Conservation (phyloP, 1,140 invertebrate species). For the Anadara kagoshimensis region DNA sequence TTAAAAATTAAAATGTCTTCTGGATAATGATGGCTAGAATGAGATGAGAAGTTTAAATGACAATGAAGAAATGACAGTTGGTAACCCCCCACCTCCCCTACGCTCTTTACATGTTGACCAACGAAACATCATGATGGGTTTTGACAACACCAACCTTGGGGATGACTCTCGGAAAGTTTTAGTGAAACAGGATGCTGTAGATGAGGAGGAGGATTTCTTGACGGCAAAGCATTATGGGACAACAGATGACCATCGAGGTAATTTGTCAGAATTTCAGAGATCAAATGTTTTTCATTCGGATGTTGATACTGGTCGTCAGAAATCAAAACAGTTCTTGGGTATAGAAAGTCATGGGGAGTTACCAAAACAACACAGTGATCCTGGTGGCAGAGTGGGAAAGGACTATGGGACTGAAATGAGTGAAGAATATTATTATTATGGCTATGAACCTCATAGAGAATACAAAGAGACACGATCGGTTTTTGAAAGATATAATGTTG, state of each 20-base stretch:
- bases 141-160: slow-evolving; percentile 19
- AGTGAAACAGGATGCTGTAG: slow-evolving; percentile 38
- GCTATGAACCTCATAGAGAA: slow-evolving; percentile 29
- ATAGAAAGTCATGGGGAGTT: slow-evolving; percentile 25
- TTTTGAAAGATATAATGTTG: slow-evolving; percentile 42
- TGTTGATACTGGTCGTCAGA: no score
- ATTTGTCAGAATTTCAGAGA: not conserved
- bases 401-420: slow-evolving; percentile 31
- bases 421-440: slow-evolving; percentile 17
- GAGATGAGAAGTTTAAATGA: slow-evolving; percentile 21
- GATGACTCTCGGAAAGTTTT: slow-evolving; percentile 33
- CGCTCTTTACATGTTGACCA: not conserved
- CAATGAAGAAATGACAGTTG: slow-evolving; percentile 14
- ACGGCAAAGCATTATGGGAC: not conserved
- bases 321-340: slow-evolving; percentile 20
- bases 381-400: slow-evolving; percentile 24
- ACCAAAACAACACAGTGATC: slow-evolving; percentile 42
- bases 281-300: not conserved
- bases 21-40: no score
- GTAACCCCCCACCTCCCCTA: slow-evolving; percentile 7
- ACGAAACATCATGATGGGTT: slow-evolving; percentile 31
- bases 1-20: no score
- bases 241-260: not conserved
- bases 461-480: slow-evolving; percentile 30
- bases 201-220: slow-evolving; percentile 14